Conservation (phyloP, 1,140 invertebrate species). For the Bombus pascuorum region DNA sequence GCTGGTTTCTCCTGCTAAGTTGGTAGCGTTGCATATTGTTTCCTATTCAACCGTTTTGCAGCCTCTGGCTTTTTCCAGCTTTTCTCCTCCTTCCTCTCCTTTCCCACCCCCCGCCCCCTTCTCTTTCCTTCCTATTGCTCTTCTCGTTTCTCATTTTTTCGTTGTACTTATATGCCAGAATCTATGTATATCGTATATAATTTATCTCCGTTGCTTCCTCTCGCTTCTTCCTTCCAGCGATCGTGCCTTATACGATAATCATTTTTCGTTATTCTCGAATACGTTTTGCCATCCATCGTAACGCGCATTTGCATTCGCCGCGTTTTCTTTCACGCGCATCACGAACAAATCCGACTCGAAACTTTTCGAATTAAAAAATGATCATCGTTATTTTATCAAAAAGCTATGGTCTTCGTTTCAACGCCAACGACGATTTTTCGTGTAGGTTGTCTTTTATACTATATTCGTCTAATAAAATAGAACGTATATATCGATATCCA, state of each 20-base stretch:
- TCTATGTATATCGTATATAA: background rate
- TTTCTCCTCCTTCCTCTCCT: background rate
- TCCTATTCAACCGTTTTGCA: constrained; percentile 64
- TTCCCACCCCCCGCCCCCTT: no score
- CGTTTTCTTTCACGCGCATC: no score
- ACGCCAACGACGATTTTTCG: no score
- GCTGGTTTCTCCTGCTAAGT: constrained; percentile 52
- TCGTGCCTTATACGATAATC: background rate
- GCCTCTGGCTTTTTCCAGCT: constrained; percentile 44
- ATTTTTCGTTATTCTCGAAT: background rate
- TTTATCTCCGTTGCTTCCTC: background rate
- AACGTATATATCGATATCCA: background rate
- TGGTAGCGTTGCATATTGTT: constrained; percentile 65
- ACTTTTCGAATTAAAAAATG: background rate
- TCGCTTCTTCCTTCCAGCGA: background rate
- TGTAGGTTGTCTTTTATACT: background rate
- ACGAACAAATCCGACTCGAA: background rate
- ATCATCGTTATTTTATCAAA: background rate
- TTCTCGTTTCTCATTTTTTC: background rate
- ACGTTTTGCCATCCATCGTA: no score
- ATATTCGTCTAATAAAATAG: background rate
- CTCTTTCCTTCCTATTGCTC: background rate
- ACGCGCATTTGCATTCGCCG: no score
- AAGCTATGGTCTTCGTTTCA: background rate
- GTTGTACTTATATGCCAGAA: background rate